Percentiles rank a stretch among this genome's conserved stretches.
Evolutionary conservation across 2,888 invertebrate genomes (phyloP).

Genomic region (Acholoe squamosa): DNA sequence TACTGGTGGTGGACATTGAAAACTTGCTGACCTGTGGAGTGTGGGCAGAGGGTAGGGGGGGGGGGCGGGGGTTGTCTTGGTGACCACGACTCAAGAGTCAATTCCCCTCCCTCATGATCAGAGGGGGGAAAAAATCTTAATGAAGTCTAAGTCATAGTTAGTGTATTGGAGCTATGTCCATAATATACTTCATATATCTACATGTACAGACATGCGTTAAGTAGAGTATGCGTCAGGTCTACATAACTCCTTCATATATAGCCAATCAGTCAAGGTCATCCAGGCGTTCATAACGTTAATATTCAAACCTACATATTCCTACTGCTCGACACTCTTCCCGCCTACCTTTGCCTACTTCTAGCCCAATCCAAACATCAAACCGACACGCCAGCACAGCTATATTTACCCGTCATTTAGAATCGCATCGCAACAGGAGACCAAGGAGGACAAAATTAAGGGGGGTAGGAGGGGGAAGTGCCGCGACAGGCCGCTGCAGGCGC

Average conservation of each 20-base stretch:
- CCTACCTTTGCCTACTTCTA: not conserved
- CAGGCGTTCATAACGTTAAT: not conserved
- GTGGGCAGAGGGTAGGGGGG: not conserved
- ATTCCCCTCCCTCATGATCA: not conserved
- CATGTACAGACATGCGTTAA: too few relatives aligned
- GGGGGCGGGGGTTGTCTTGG: not conserved
- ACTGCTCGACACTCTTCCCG: not conserved
- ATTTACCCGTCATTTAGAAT: slow-evolving; percentile 27
- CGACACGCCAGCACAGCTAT: not conserved
- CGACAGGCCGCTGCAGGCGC: not conserved
- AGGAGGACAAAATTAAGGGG: not conserved
- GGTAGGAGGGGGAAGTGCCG: not conserved
- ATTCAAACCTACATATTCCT: not conserved
- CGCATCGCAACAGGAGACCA: slow-evolving; percentile 24
- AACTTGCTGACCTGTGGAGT: not conserved
- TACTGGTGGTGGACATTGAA: not conserved
- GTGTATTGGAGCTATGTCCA: not conserved
- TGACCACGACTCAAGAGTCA: not conserved
- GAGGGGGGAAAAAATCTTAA: not conserved
- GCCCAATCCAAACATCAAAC: slow-evolving; percentile 12
- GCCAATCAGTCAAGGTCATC: not conserved
- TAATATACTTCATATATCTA: too few relatives aligned
- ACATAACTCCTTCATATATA: not conserved
- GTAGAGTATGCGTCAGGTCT: not conserved
- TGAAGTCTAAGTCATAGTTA: not conserved